A percentile compares a stretch with the other conserved stretches of the same genome.
phyloP scores from a whole-genome alignment of 2,113 vertebrate genomes.

The Pimephales promelas region DNA sequence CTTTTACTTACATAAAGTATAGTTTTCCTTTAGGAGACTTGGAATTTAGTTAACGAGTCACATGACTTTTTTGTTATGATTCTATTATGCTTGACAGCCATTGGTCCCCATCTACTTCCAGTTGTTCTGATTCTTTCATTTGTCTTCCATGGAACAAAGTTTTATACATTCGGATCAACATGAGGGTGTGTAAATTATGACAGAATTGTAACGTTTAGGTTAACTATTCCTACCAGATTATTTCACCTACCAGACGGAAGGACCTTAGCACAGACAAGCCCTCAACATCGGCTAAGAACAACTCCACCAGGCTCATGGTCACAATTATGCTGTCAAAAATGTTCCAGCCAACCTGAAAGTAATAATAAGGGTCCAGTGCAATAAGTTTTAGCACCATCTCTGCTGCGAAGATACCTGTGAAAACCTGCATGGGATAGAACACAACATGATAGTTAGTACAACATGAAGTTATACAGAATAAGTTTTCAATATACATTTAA shows the following conservation, averaged over 20 bases:
- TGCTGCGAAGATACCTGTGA: constrained; percentile 92
- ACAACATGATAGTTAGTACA: neutral
- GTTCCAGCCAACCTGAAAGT: constrained; percentile 97
- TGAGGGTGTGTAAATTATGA: neutral
- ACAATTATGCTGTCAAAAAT: constrained; percentile 96
- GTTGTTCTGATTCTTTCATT: neutral
- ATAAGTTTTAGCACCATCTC: constrained; percentile 96
- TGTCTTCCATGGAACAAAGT: neutral
- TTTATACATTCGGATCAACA: neutral
- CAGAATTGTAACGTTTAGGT: neutral
- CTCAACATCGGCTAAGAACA: constrained; percentile 87
- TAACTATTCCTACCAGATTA: neutral
- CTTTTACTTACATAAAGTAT: neutral
- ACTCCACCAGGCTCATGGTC: constrained; percentile 91
- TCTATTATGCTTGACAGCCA: neutral
- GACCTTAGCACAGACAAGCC: constrained; percentile 94
- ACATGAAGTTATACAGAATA: neutral
- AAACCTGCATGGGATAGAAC: constrained; percentile 78
- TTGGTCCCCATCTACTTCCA: neutral
- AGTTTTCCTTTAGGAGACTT: neutral
- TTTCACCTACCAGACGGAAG: constrained; percentile 86
- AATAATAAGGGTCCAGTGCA: constrained; percentile 91
- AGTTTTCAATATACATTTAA: neutral
- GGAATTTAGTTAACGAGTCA: neutral
- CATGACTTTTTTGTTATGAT: too few species aligned